phyloP scores from a whole-genome alignment of 2,113 vertebrate genomes.

The Thermophis baileyi region DNA sequence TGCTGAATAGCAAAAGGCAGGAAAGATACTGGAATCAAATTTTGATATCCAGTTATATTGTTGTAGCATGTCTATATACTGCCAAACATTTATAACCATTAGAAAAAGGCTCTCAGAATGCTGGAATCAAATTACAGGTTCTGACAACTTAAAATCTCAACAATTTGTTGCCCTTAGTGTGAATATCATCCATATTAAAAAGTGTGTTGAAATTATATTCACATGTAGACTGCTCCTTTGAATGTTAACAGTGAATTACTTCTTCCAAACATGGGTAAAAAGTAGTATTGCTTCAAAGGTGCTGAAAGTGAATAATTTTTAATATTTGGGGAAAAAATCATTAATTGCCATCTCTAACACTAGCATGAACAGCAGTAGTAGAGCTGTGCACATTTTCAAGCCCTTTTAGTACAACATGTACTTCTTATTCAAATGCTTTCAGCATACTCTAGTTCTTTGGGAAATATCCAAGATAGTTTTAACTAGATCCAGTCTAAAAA shows the following conservation, averaged over 20 bases:
- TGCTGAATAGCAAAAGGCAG: neutral
- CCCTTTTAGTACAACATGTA: neutral
- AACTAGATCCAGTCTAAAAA: neutral
- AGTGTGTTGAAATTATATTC: neutral
- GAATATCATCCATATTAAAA: neutral
- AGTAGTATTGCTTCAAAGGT: neutral
- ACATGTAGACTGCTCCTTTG: neutral
- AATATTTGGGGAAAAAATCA: neutral
- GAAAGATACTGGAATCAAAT: neutral
- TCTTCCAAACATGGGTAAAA: neutral
- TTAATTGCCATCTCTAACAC: neutral
- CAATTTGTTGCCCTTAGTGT: neutral
- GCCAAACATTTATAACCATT: neutral
- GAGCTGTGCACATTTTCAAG: neutral
- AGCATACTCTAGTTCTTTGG: neutral
- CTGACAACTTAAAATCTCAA: neutral
- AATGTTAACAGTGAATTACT: neutral
- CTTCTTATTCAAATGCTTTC: slow-evolving; percentile 9
- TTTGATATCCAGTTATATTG: neutral
- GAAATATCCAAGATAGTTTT: slow-evolving; percentile 3
- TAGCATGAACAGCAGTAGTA: neutral
- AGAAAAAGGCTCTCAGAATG: neutral
- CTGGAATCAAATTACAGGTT: neutral
- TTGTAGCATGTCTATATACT: neutral
- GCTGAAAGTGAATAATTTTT: neutral